Evolutionary conservation across 2,797 vertebrate genomes (phyloP), one percentile per base, ranked within the genome.

Genomic region (Peromyscus attwateri): DNA sequence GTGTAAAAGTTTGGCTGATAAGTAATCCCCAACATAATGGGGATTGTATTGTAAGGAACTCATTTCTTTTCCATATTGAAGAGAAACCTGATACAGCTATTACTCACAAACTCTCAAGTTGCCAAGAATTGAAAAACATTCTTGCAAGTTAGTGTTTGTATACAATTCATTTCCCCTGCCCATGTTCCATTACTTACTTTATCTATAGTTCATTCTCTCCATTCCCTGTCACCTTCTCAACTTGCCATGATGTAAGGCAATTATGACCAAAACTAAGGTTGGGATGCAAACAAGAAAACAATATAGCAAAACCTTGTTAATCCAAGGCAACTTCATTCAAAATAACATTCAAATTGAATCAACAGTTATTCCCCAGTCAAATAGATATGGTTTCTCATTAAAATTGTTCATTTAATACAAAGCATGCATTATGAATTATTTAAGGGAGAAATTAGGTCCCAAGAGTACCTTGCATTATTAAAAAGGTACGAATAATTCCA

Each of bases 391-490:
- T 96, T 98, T 96, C 97, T 97, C 95, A 98, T 98, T 97, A 98
- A 97, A 97, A 97, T 95, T 97, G 97, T 95, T 97, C 97, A 96
- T 95, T 97, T 98, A 97, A 98, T 96, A 97, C 76, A 96, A 98
- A 97, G 87, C 66, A 95, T 94, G 97, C 80, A 97, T 97, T 98
- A 97, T 98, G 91, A 97, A 97, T 98, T 97, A 97, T 98, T 97
- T 97, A 97, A 98, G 87, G 81, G 14, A 95, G 89, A 98, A 98
- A 98, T 96, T 95, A 93, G 87, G 73, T 95, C 96, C 94, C 95
- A 91, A 80, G 93, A 80, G 95, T 70, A 95, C 2, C 57, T 92
- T 97, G 89, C 84, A 97, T 97, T 97, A 98, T 98, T 97, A 95
- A 98, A 95, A 77, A 96, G 57, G 75, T 77, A 95, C 62, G 55